Base-by-base conservation (phyloP, 2,888 invertebrate species). In the Sericinus montela region DNA sequence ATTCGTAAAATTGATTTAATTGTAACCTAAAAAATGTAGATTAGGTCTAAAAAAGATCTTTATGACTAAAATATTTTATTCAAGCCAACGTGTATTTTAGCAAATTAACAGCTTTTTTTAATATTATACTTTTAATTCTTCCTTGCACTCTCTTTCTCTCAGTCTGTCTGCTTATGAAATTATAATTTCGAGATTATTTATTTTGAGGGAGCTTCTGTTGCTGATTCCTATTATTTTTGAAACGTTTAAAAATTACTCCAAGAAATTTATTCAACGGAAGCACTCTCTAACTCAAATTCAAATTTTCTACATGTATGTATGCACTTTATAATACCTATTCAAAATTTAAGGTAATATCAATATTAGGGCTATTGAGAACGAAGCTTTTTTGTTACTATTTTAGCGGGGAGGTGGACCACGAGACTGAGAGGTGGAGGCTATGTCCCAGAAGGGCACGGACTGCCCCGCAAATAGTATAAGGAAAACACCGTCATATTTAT, bases 391-490 rank as follows among this genome's bases (percentile, higher is more conserved):
- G 44, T 78, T 84, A 70, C 62, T 63, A 75, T 86, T 88, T 84
- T 87, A 88, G 87, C 77, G 73, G 65, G 78, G 83, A 78, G 80
- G 62, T 65, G 68, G 76, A 70, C 65, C 76, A 72, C 67, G 85
- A 82, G 76, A 82, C 77, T 72, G 87, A 88, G 75, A 77, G 83
- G 66, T 85, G 87, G 87, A 73, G 82, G 73, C 81, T 87, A 54
- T 88, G 84, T 68, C 83, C 86, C 45, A 67, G 80, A 68, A 76
- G 73, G 72, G 82, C 79, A 64, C 71, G 80, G 69, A 83, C 80
- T 76, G 80, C 80, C 73, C 87, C 87, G 67, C 85, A 86, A 71
- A 82, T 87, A 80, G 87, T 88, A 74, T 88, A 86, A 86, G 84
- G 75, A 78, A 59, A 65, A 14, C 10, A 37, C 11, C 11, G 9